Conservation (phyloP, 2,113 vertebrate species). For the Telmatochromis sp. region DNA sequence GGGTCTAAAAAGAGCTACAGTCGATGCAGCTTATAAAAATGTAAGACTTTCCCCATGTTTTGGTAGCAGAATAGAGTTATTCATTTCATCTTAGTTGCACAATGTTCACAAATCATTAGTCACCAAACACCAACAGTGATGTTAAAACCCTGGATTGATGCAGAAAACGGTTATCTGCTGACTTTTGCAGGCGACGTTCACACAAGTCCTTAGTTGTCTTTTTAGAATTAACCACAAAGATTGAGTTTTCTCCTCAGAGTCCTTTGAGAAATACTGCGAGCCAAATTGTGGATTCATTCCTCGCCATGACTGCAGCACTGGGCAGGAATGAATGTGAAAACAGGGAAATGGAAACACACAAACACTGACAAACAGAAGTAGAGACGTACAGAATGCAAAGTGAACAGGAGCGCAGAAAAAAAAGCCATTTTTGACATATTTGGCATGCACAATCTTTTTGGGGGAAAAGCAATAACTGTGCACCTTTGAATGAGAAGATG, state of each 20-base stretch:
- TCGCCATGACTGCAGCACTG: neutral
- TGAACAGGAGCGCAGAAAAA: neutral
- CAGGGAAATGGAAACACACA: neutral
- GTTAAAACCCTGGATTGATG: neutral
- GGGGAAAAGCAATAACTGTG: neutral
- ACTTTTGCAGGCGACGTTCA: neutral
- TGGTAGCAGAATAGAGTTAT: neutral
- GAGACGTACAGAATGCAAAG: slow-evolving; percentile 12
- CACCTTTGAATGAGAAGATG: neutral
- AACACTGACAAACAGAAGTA: neutral
- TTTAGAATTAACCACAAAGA: neutral
- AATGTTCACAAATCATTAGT: neutral
- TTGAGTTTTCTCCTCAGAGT: slow-evolving; percentile 6
- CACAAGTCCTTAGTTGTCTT: neutral
- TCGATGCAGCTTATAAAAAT: neutral
- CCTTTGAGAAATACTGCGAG: slow-evolving; percentile 11
- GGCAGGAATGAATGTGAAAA: slow-evolving; percentile 17
- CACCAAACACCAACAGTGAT: neutral
- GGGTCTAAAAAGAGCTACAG: neutral
- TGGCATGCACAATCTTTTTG: neutral
- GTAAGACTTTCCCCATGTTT: neutral
- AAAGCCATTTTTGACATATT: slow-evolving; percentile 5
- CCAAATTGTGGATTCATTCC: slow-evolving; percentile 30
- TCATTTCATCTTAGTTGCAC: neutral
- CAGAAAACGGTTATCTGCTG: neutral